These are phyloP conservation scores for human (Homo sapiens) DNA, from an alignment of 2,113 vertebrate species.

Conservation along the genomic window DNA sequence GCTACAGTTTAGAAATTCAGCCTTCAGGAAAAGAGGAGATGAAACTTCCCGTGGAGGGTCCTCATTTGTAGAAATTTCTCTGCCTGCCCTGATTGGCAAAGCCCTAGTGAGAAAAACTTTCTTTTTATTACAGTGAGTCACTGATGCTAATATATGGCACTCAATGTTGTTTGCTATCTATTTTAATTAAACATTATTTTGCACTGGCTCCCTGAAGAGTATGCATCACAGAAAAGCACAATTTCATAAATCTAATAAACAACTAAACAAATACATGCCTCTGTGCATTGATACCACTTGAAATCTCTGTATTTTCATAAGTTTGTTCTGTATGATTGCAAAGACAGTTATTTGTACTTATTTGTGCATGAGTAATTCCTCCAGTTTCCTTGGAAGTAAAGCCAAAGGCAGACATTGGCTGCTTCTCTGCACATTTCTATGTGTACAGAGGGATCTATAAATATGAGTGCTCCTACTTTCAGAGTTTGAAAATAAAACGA, in stretches of 20 bases:
- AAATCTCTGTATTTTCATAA: slow-evolving; percentile 21
- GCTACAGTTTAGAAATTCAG: neutral
- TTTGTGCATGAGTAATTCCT: slow-evolving; percentile 62
- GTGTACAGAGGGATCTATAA: slow-evolving; percentile 64
- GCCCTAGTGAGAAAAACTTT: slow-evolving; percentile 10
- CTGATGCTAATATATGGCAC: slow-evolving; percentile 43
- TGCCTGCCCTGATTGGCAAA: slow-evolving; percentile 39
- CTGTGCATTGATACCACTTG: neutral
- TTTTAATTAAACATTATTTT: slow-evolving; percentile 71
- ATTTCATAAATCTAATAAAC: slow-evolving; percentile 54
- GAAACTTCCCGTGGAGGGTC: neutral
- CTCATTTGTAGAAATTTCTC: slow-evolving; percentile 26
- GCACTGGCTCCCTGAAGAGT: slow-evolving; percentile 47
- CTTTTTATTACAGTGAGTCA: slow-evolving; percentile 46
- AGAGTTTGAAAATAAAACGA: slow-evolving; percentile 72
- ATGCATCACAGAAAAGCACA: neutral
- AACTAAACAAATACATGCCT: slow-evolving; percentile 31
- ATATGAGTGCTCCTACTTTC: slow-evolving; percentile 63
- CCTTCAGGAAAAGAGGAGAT: neutral
- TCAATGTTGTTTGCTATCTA: slow-evolving; percentile 38
- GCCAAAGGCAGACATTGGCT: slow-evolving; percentile 63
- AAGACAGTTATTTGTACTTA: slow-evolving; percentile 45
- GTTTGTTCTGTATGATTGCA: slow-evolving; percentile 6
- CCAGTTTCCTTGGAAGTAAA: slow-evolving; percentile 60
- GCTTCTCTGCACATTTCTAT: slow-evolving; percentile 41